These are phyloP conservation scores for Brenthis hecate DNA, from an alignment of 2,888 invertebrate species.

Conservation along the genomic window DNA sequence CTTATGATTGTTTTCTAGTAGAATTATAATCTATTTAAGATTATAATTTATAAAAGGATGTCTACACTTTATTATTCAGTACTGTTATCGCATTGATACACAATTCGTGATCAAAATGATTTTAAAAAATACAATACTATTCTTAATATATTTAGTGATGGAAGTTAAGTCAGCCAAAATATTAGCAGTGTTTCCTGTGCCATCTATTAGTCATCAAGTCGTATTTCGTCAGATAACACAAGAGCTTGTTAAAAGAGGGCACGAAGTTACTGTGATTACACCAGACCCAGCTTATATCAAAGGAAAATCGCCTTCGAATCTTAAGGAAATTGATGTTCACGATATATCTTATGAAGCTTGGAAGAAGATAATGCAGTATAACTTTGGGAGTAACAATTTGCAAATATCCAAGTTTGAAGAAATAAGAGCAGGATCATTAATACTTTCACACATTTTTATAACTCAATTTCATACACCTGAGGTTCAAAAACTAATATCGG, in stretches of 20 bases:
- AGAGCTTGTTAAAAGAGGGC: conserved; percentile 57
- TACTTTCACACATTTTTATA: conserved; percentile 34
- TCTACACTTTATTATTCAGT: background rate
- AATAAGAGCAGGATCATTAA: background rate
- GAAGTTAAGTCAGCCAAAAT: conserved; percentile 48
- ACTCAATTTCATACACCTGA: conserved; percentile 36
- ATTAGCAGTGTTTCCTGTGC: conserved; percentile 52
- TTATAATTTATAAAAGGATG: background rate
- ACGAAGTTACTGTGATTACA: conserved; percentile 59
- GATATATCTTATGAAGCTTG: conserved; percentile 52
- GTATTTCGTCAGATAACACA: conserved; percentile 53
- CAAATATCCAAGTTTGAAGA: conserved; percentile 27
- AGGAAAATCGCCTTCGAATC: conserved; percentile 49
- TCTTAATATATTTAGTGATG: background rate
- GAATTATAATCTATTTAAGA: too few species aligned
- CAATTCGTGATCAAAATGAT: background rate
- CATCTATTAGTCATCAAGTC: conserved; percentile 58
- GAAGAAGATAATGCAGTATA: conserved; percentile 1
- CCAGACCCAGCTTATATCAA: conserved; percentile 53
- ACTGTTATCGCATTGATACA: background rate
- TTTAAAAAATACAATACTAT: background rate
- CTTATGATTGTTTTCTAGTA: too few species aligned
- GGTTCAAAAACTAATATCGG: conserved; percentile 36
- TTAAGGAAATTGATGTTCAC: conserved; percentile 56
- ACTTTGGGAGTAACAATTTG: too few species aligned